Evolutionary conservation across 2,113 vertebrate genomes (phyloP).

Genomic region (Panthera tigris): DNA sequence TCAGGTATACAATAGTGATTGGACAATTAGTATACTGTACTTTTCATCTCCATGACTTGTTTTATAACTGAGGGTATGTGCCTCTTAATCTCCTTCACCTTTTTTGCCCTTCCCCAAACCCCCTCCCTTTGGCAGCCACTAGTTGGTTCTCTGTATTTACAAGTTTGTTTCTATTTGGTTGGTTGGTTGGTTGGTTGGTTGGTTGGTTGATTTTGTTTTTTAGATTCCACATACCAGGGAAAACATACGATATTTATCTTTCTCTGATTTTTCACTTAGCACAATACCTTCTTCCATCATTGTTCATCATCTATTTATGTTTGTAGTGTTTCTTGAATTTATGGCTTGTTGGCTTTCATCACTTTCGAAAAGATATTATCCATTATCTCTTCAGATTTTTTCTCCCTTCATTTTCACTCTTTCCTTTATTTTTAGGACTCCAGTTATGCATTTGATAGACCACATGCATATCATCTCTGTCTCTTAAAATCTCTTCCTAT

Average conservation of each 20-base stretch:
- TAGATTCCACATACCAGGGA: neutral
- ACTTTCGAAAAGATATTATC: neutral
- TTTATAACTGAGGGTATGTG: neutral
- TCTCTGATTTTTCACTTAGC: neutral
- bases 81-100: neutral
- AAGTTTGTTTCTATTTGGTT: neutral
- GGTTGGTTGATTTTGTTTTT: neutral
- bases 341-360: neutral
- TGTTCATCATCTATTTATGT: no score
- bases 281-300: neutral
- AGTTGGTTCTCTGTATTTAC: neutral
- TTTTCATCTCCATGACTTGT: neutral
- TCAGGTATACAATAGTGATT: neutral
- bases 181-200: neutral
- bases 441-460: neutral
- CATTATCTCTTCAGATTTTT: slow-evolving; percentile 8
- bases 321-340: no score
- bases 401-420: neutral
- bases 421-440: neutral
- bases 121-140: neutral
- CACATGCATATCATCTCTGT: neutral
- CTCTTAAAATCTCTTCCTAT: neutral
- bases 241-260: neutral
- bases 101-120: neutral
- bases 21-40: neutral